A percentile compares a stretch with the other conserved stretches of the same genome.
phyloP scores from a whole-genome alignment of 2,797 vertebrate genomes.

The Malacoraja senta region DNA sequence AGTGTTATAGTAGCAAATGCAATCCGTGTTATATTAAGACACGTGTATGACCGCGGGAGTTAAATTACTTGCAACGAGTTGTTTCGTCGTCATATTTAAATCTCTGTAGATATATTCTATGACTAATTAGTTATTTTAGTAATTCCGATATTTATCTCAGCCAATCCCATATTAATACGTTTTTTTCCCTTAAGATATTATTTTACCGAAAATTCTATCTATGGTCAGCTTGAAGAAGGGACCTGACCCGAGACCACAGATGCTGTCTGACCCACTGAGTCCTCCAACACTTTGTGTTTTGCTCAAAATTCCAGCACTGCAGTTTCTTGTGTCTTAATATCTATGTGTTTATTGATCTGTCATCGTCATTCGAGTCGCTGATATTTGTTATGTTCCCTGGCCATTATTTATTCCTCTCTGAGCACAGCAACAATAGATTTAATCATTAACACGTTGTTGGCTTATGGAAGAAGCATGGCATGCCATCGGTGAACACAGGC shows the following conservation, averaged over 20 bases:
- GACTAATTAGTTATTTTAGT: not conserved
- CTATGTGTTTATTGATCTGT: not conserved
- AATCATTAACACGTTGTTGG: too few species aligned
- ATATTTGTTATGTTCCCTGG: not conserved
- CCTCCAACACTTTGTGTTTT: too few species aligned
- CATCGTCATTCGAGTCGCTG: not conserved
- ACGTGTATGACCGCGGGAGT: not conserved
- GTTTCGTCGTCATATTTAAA: not conserved
- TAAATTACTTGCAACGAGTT: not conserved
- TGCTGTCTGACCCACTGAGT: too few species aligned
- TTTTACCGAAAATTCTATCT: not conserved
- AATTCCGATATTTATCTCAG: not conserved
- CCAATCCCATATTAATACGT: not conserved
- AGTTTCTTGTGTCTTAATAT: too few species aligned
- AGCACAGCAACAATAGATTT: too few species aligned
- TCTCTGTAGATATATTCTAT: not conserved
- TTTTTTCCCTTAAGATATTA: not conserved
- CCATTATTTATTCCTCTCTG: too few species aligned
- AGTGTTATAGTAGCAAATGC: not conserved
- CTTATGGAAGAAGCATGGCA: too few species aligned
- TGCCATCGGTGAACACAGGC: too few species aligned
- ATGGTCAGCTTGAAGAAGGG: too few species aligned
- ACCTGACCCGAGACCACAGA: too few species aligned
- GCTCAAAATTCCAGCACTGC: too few species aligned
- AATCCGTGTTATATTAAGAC: not conserved